These are phyloP conservation scores for Malachius bipustulatus DNA, from an alignment of 2,888 invertebrate genomes.

Conservation along the genomic window DNA sequence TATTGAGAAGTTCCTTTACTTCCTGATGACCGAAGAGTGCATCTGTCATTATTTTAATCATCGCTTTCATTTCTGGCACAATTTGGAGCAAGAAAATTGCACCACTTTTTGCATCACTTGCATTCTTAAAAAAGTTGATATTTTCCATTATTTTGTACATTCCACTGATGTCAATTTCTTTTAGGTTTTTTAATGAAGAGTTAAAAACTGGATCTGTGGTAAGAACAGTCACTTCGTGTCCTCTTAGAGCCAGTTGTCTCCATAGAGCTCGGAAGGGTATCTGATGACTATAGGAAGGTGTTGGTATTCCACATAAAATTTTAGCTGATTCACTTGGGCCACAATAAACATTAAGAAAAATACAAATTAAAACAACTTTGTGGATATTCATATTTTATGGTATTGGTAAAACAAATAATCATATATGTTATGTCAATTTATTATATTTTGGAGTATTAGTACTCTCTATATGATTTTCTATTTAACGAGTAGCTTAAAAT, in stretches of 20 bases:
- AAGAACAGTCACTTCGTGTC: slow-evolving; percentile 28
- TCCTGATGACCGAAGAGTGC: too few species aligned
- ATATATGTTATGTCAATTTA: too few species aligned
- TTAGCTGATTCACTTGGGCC: too few species aligned
- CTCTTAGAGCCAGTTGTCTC: slow-evolving; percentile 27
- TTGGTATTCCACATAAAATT: slow-evolving; percentile 10
- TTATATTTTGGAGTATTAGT: too few species aligned
- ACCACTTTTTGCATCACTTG: too few species aligned
- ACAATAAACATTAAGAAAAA: too few species aligned
- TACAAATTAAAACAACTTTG: too few species aligned
- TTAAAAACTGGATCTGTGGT: slow-evolving; percentile 29
- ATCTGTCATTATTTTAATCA: slow-evolving; percentile 14
- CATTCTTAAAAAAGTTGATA: not conserved
- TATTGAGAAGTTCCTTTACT: slow-evolving; percentile 12
- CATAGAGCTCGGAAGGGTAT: slow-evolving; percentile 22
- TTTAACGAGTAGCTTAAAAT: too few species aligned
- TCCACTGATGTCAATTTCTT: slow-evolving; percentile 27
- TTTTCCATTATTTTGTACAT: slow-evolving; percentile 17
- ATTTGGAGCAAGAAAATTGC: not conserved
- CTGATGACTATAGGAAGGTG: slow-evolving; percentile 18
- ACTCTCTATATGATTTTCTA: too few species aligned
- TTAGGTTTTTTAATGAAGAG: slow-evolving; percentile 24
- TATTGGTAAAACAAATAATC: too few species aligned
- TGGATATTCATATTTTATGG: too few species aligned
- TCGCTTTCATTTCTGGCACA: slow-evolving; percentile 1